A percentile compares a stretch with the other conserved stretches of the same genome.
Conservation (phyloP, 2,797 vertebrate genomes). For the Linurgus olivaceus region DNA sequence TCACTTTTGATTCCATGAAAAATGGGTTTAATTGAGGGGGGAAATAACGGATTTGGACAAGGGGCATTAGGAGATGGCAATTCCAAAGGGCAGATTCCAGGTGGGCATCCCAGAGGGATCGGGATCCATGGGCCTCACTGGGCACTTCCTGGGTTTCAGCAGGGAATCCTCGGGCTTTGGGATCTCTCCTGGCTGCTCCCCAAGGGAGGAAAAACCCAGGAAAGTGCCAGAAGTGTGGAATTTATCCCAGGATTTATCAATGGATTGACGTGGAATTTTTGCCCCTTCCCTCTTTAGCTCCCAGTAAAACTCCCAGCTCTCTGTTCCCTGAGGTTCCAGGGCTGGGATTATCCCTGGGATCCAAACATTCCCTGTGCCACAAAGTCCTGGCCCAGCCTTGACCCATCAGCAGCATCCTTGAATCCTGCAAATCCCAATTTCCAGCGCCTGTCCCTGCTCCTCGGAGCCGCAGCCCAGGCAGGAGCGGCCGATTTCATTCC, state of each 20-base stretch:
- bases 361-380: fast-evolving
- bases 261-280: background rate
- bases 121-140: fast-evolving
- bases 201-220: background rate
- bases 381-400: background rate
- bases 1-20: background rate
- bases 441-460: background rate
- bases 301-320: background rate
- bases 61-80: background rate
- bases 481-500: background rate
- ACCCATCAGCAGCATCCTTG: background rate
- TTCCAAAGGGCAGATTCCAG: background rate
- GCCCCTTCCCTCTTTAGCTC: background rate
- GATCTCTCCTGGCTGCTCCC: background rate
- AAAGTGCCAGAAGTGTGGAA: background rate
- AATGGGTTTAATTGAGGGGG: background rate
- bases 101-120: background rate
- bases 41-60: background rate
- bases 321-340: background rate
- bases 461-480: background rate
- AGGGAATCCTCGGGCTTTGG: background rate
- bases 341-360: background rate
- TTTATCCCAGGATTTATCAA: fast-evolving
- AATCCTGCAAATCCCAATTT: background rate
- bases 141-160: background rate